Conservation (phyloP, 2,113 vertebrate genomes). For the Recurvirostra avosetta region DNA sequence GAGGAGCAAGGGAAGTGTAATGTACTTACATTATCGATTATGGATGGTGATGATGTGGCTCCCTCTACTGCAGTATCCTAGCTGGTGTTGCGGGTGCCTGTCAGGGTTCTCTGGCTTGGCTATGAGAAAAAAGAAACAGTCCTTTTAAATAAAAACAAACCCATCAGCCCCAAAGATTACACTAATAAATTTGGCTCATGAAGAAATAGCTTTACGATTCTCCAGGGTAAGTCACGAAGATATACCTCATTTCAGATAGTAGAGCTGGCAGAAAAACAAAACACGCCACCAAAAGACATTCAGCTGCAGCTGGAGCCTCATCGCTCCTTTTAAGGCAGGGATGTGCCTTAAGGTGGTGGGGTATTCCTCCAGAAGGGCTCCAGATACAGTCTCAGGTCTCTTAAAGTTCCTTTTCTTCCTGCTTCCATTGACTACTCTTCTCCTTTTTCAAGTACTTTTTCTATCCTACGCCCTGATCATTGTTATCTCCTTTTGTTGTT, state of each 20-base stretch:
- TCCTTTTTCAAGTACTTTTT: not conserved
- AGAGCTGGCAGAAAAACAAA: not conserved
- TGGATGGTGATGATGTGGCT: slow-evolving; percentile 23
- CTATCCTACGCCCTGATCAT: not conserved
- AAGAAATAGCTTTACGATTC: not conserved
- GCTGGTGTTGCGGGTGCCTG: not conserved
- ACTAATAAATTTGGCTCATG: not conserved
- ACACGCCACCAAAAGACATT: not conserved
- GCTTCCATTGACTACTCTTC: not conserved
- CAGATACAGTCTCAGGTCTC: not conserved
- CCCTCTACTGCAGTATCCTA: slow-evolving; percentile 28
- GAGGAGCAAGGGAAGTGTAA: not conserved
- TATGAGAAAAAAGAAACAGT: not conserved
- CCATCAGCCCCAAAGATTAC: not conserved
- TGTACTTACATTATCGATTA: not conserved
- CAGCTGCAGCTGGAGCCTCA: not conserved
- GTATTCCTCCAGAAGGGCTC: not conserved
- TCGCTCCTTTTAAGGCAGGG: not conserved
- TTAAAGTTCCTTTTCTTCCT: not conserved
- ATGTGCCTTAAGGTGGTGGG: not conserved
- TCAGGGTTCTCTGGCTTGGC: not conserved
- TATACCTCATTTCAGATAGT: not conserved
- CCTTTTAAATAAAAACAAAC: not conserved
- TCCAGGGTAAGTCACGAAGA: not conserved
- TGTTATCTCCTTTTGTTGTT: not conserved